Percentiles rank a stretch among this genome's conserved stretches.
phyloP scores from a whole-genome alignment of 2,797 vertebrate genomes.

The Knipowitschia caucasica region DNA sequence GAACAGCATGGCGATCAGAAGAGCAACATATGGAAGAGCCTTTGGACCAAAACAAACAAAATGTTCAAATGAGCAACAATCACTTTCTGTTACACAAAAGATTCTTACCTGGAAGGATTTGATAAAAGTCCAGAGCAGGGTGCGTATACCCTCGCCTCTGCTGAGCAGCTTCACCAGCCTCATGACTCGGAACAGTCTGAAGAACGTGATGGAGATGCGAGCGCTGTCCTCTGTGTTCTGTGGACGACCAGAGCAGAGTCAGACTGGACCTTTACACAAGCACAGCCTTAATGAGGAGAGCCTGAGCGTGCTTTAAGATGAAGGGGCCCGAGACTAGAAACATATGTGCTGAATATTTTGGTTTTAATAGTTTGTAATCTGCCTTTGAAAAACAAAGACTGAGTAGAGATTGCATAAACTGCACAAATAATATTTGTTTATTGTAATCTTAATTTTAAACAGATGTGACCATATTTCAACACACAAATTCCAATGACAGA shows the following conservation, averaged over 20 bases:
- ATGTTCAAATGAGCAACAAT: neutral
- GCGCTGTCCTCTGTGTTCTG: conserved; percentile 98
- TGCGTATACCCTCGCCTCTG: conserved; percentile 97
- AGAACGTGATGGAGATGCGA: conserved; percentile 99
- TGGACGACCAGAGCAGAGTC: conserved; percentile 53
- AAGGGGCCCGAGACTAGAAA: conserved; percentile 47
- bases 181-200: conserved; percentile 98
- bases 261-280: conserved; percentile 14
- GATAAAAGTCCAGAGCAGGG: conserved; percentile 97
- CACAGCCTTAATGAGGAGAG: conserved; percentile 43
- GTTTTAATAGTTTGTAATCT: conserved; percentile 15
- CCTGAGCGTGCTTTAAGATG: conserved; percentile 64
- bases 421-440: neutral
- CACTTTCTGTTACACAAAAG: neutral
- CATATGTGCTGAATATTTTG: conserved; percentile 58
- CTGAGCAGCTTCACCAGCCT: conserved; percentile 96
- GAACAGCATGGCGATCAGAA: conserved; percentile 98
- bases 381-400: neutral
- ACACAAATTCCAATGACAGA: neutral
- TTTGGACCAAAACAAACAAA: conserved; percentile 43
- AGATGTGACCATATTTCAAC: neutral
- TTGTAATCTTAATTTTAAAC: neutral
- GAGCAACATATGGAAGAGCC: conserved; percentile 96
- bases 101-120: conserved; percentile 94
- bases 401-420: neutral